Conservation (phyloP, 2,888 invertebrate genomes). For the Empis stercorea region DNA sequence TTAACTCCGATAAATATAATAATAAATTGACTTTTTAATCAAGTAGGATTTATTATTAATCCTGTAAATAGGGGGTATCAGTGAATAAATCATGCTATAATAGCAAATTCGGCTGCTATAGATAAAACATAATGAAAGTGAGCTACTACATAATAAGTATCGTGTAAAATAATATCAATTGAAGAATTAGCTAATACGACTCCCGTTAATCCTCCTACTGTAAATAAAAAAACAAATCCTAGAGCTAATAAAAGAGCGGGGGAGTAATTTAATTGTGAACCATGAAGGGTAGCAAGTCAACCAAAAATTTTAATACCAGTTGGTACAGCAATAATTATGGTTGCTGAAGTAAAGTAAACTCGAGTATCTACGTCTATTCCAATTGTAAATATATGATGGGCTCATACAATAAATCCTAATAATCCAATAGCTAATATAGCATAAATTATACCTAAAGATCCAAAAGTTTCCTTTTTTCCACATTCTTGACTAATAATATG, state of each 20-base stretch:
- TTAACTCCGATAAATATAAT: slow-evolving; percentile 64
- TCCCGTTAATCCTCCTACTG: slow-evolving; percentile 58
- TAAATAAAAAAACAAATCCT: slow-evolving; percentile 69
- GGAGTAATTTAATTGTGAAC: slow-evolving; percentile 45
- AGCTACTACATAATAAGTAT: slow-evolving; percentile 74
- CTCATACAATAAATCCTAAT: slow-evolving; percentile 73
- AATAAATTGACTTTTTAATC: slow-evolving; percentile 56
- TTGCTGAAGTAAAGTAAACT: slow-evolving; percentile 72
- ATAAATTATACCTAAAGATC: slow-evolving; percentile 62
- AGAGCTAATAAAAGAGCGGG: slow-evolving; percentile 51
- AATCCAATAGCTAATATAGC: slow-evolving; percentile 73
- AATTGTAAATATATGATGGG: slow-evolving; percentile 75
- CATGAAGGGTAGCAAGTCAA: slow-evolving; percentile 58
- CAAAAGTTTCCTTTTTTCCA: slow-evolving; percentile 63
- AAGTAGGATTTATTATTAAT: slow-evolving; percentile 42
- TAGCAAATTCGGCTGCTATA: slow-evolving; percentile 67
- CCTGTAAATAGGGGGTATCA: slow-evolving; percentile 60
- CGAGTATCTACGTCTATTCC: slow-evolving; percentile 74
- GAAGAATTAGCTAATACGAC: slow-evolving; percentile 57
- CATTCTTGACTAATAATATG: slow-evolving; percentile 64
- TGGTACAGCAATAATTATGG: slow-evolving; percentile 76
- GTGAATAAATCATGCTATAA: slow-evolving; percentile 58
- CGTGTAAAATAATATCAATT: slow-evolving; percentile 63
- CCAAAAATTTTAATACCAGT: slow-evolving; percentile 77
- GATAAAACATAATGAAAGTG: slow-evolving; percentile 73